Conservation (phyloP, 2,113 vertebrate genomes). For the Balaenoptera acutorostrata region DNA sequence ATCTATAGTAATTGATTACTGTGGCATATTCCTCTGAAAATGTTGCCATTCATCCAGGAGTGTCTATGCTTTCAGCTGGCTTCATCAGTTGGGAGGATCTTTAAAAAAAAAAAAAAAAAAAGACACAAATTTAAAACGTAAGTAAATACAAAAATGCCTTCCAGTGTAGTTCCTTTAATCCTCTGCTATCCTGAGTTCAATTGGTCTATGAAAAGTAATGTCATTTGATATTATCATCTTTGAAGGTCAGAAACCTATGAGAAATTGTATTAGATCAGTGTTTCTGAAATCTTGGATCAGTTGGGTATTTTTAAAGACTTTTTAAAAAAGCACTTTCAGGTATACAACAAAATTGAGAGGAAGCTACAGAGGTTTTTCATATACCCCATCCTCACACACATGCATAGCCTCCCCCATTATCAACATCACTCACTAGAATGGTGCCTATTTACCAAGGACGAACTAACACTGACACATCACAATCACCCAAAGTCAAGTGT, state of each 20-base stretch:
- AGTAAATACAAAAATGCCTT: neutral
- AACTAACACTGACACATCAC: neutral
- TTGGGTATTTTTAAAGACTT: neutral
- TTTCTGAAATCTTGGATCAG: neutral
- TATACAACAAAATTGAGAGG: neutral
- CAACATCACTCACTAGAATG: neutral
- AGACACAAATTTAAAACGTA: neutral
- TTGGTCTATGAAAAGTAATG: neutral
- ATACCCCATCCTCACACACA: too few relatives aligned
- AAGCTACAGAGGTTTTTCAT: neutral
- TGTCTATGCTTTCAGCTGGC: neutral
- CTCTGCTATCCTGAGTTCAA: neutral
- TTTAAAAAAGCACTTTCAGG: neutral
- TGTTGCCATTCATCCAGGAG: neutral
- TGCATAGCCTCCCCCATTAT: neutral
- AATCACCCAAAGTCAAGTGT: neutral
- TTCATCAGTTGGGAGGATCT: neutral
- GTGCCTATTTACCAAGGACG: neutral
- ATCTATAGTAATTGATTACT: neutral
- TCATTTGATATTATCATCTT: neutral
- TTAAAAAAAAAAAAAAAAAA: neutral
- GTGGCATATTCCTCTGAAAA: neutral
- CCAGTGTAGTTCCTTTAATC: neutral
- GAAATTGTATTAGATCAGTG: neutral
- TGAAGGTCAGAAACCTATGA: neutral